phyloP scores from a whole-genome alignment of 1,140 invertebrate species.

The Delia radicum region DNA sequence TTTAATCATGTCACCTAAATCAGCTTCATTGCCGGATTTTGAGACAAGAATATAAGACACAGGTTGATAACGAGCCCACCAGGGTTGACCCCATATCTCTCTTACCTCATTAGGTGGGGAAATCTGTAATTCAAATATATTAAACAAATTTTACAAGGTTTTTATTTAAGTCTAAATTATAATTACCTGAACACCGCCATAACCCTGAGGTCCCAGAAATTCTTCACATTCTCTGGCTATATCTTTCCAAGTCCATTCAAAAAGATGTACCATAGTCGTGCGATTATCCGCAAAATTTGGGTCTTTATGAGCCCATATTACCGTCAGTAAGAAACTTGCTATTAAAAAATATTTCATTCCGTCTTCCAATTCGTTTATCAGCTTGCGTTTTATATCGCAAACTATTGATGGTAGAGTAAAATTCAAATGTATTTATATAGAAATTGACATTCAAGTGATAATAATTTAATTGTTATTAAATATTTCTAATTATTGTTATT shows the following conservation, averaged over 20 bases:
- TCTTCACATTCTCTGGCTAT: conserved; percentile 73
- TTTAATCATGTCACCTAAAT: conserved; percentile 74
- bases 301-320: conserved; percentile 27
- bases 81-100: conserved; percentile 58
- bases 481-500: no score
- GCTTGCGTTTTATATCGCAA: no score
- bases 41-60: conserved; percentile 77
- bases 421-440: no score
- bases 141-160: neutral
- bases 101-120: conserved; percentile 59
- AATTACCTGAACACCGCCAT: conserved; percentile 69
- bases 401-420: no score
- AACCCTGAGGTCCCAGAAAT: conserved; percentile 69
- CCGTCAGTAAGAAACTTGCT: no score
- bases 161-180: conserved; percentile 9
- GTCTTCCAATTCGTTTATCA: no score
- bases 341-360: no score
- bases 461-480: no score
- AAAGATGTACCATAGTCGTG: conserved; percentile 64
- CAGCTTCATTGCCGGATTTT: conserved; percentile 71
- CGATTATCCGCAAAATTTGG: conserved; percentile 45
- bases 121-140: conserved; percentile 54
- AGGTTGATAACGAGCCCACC: conserved; percentile 86
- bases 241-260: conserved; percentile 73
- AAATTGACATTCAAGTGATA: neutral